A percentile compares a stretch with the other conserved stretches of the same genome.
phyloP scores from a whole-genome alignment of 1,140 invertebrate genomes.

The Cherax destructor region DNA sequence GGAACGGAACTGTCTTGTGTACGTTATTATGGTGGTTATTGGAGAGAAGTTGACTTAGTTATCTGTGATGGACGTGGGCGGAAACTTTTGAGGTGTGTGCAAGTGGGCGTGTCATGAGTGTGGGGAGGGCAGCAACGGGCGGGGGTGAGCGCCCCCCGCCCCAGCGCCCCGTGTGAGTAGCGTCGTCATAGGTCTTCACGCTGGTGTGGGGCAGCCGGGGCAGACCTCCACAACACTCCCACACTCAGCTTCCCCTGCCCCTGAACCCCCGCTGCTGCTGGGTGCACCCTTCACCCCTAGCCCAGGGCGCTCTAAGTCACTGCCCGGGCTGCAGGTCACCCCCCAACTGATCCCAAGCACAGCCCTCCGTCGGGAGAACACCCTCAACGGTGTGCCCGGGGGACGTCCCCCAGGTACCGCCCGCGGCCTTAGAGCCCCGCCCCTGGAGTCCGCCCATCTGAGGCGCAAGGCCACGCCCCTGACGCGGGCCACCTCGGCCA shows the following conservation, averaged over 20 bases:
- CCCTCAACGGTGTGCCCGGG: constrained; percentile 12
- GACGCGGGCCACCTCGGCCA: constrained; percentile 17
- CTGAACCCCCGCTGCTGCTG: constrained; percentile 44
- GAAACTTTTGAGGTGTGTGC: neutral
- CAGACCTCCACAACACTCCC: constrained; percentile 22
- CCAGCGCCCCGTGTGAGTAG: constrained; percentile 13
- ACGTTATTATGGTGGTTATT: too few species aligned
- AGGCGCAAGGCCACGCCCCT: constrained; percentile 29
- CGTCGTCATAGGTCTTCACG: constrained; percentile 39
- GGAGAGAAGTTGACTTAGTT: too few species aligned
- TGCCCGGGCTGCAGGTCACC: constrained; percentile 49
- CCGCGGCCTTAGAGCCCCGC: neutral
- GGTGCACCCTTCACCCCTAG: constrained; percentile 28
- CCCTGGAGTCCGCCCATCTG: neutral
- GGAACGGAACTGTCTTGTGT: too few species aligned
- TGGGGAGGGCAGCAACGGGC: constrained; percentile 9
- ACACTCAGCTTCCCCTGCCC: constrained; percentile 19
- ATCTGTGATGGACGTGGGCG: too few species aligned
- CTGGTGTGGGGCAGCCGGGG: constrained; percentile 40
- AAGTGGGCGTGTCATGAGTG: constrained; percentile 1
- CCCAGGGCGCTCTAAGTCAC: constrained; percentile 47
- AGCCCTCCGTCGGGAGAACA: constrained; percentile 23
- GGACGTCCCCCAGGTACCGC: constrained; percentile 32
- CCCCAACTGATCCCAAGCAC: constrained; percentile 4
- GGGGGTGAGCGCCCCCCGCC: constrained; percentile 48